A percentile compares a stretch with the other conserved stretches of the same genome.
phyloP scores from a whole-genome alignment of 2,113 vertebrate genomes.

The Leiothrix lutea region DNA sequence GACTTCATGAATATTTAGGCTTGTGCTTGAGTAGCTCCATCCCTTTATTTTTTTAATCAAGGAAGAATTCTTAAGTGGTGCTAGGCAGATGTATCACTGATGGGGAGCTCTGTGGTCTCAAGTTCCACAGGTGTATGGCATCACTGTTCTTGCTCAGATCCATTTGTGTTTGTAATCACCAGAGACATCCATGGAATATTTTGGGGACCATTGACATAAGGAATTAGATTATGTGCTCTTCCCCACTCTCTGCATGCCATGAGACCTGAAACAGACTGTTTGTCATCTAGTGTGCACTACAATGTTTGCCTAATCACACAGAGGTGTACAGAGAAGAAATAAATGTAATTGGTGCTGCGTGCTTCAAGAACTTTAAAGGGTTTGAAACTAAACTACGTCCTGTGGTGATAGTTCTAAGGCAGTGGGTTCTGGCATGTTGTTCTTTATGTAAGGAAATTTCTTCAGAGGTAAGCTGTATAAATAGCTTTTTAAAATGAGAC shows the following conservation, averaged over 20 bases:
- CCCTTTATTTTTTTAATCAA: not conserved
- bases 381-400: not conserved
- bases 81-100: not conserved
- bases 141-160: too few species aligned
- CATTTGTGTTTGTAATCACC: not conserved
- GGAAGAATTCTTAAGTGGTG: not conserved
- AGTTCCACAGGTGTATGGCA: too few species aligned
- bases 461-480: not conserved
- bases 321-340: not conserved
- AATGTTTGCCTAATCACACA: not conserved
- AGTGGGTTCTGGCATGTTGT: not conserved
- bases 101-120: too few species aligned
- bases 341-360: not conserved
- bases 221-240: not conserved
- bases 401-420: not conserved
- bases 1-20: not conserved
- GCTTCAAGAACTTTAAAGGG: not conserved
- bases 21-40: not conserved
- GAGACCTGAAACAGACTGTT: not conserved
- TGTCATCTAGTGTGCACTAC: not conserved
- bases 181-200: not conserved
- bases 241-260: not conserved
- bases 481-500: not conserved
- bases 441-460: not conserved
- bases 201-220: not conserved